Conservation (phyloP, 2,113 vertebrate species). For the Colossoma macropomum region DNA sequence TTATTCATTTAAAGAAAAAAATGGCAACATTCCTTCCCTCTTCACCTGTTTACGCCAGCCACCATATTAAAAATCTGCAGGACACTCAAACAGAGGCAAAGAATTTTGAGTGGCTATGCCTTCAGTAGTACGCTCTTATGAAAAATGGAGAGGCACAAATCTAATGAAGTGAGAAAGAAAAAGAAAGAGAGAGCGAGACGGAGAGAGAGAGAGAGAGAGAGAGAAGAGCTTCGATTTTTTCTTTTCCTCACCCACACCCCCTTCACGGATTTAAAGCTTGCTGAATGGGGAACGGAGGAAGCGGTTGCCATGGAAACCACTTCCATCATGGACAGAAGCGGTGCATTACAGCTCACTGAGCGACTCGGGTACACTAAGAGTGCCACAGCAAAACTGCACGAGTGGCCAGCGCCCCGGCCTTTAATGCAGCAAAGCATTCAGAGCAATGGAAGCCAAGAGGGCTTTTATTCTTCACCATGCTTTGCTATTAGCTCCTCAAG, state of each 20-base stretch:
- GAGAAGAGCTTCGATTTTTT: slow-evolving; percentile 32
- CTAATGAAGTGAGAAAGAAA: slow-evolving; percentile 46
- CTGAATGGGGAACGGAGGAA: slow-evolving; percentile 48
- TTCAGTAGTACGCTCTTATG: slow-evolving; percentile 16
- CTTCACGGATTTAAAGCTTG: slow-evolving; percentile 63
- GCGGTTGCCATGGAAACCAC: slow-evolving; percentile 86
- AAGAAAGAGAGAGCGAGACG: slow-evolving; percentile 16
- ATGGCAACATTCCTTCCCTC: neutral
- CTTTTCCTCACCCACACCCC: slow-evolving; percentile 59
- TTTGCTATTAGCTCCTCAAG: neutral
- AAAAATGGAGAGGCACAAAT: slow-evolving; percentile 41
- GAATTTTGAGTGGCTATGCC: neutral
- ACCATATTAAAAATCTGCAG: neutral
- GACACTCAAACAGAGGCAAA: slow-evolving; percentile 7
- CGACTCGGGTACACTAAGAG: slow-evolving; percentile 41
- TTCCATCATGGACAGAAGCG: slow-evolving; percentile 66
- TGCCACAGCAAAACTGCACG: slow-evolving; percentile 7
- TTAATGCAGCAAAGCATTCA: slow-evolving; percentile 12
- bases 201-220: slow-evolving; percentile 41
- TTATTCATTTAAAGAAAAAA: neutral
- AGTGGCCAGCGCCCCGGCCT: slow-evolving; percentile 18
- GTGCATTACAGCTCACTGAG: slow-evolving; percentile 54
- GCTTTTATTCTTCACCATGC: neutral
- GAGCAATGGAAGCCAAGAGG: neutral
- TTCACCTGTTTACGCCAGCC: neutral